Base-by-base conservation (phyloP, 1,140 invertebrate species). In the Drosophila kurseongensis region DNA sequence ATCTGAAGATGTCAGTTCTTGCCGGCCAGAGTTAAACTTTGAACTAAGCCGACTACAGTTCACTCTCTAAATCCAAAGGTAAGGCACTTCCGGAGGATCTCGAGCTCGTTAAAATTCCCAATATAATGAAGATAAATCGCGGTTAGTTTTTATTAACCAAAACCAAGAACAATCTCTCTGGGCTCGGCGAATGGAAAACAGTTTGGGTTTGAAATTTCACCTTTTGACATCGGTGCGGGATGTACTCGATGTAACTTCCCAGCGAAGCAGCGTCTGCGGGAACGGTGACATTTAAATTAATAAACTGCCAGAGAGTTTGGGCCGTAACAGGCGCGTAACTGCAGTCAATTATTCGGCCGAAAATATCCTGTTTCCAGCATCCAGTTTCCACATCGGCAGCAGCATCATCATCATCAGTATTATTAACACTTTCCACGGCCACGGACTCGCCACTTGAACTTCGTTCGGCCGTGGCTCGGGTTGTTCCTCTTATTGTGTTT, bases 201-300 rank as follows among this genome's bases (percentile, higher is more conserved):
- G 81, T 89, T 91, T 91, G 68, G 81, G 90, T 90, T 51, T 91
- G 67, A 84, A 91, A 90, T 91, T 91, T 91, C 84, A 91, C 89
- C 89, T 91, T 80, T 89, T 86, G 79, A 86, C 79, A 91, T 47
- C 40, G 50, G 5, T 27, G 45, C 52, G 61, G 54, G 14, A 71
- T 57, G 50, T 62, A 51, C 27, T 32, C 23, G 29, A 35, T 14
- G 41, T 27, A 12, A n/a, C 14, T 38, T 50, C 27, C 57, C 62
- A 66, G 38, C 16, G 38, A 29, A 36, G 45, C 36, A 23, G 12
- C n/a, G 44, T 23, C 44, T 47, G 44, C 44, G 44, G 44, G 27
- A 10, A 51, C 32, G 18, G 75, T 84, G 85, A 91, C 85, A 91
- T 83, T 79, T 81, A 91, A 90, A 91, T 91, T 91, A 90, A 91